Base-by-base conservation (phyloP, 1,140 invertebrate species). In the Linepithema humile region DNA sequence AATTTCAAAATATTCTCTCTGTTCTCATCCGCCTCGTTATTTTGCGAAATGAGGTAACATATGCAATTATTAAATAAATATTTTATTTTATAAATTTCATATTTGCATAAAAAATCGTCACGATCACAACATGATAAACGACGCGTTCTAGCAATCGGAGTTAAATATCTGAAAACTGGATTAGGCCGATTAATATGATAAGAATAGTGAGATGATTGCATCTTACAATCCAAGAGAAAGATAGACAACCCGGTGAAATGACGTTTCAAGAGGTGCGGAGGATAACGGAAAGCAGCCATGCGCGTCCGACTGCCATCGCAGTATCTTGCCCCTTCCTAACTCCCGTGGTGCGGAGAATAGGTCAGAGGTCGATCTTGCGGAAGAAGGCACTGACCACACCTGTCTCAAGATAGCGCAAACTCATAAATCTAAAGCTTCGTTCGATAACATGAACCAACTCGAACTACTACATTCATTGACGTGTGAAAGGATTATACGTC, bases 231-330 rank as follows among this genome's bases (percentile, higher is more conserved):
- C 48, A 48, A 75, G 43, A 23, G 83, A 65, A 88, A 86, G 86
- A 12, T 82, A 69, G 85, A 70, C 72, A 83, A 57, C 57, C 57
- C 29, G 48, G n/a, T 64, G 32, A 40, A 55, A 40, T 40, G 26
- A 40, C 65, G 40, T 65, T 60, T 32, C 15, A 53, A 74, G 78
- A 83, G 69, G 43, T 83, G 70, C 57, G 23, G 50, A 35, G 64
- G 26, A 60, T 62, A 73, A 69, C 74, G 80, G 29, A 55, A 59
- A 40, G 82, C 85, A 55, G 85, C 74, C 86, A 88, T 88, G 86
- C 86, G 86, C 86, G 60, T 59, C 67, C 73, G 85, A 59, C 85
- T 87, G 85, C 85, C 85, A 86, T 84, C 82, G 29, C 55, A 55
- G 69, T 53, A 77, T 45, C 78, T 50, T 78, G 57, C 40, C 85